A percentile compares a stretch with the other conserved stretches of the same genome.
These are phyloP conservation scores for Rissa tridactyla DNA, from an alignment of 2,113 vertebrate genomes.

Conservation along the genomic window DNA sequence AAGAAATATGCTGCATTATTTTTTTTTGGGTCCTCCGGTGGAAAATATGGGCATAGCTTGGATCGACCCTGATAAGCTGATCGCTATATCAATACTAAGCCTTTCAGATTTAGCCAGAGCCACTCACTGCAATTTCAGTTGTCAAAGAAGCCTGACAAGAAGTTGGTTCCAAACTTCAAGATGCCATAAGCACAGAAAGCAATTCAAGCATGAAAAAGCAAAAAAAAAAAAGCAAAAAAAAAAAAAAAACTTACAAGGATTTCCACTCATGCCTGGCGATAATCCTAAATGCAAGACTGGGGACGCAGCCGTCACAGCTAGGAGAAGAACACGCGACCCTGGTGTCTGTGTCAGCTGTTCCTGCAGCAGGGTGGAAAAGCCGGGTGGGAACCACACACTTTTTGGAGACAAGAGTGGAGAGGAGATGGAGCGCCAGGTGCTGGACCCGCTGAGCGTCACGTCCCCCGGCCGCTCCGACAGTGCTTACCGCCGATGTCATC, in stretches of 20 bases:
- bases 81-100: not conserved
- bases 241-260: not conserved
- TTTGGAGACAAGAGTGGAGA: not conserved
- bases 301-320: not conserved
- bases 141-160: not conserved
- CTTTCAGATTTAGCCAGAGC: not conserved
- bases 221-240: not conserved
- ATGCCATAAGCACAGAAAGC: not conserved
- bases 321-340: rapidly evolving
- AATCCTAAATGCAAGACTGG: not conserved
- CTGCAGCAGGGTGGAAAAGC: not conserved
- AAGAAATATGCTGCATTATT: not conserved
- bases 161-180: not conserved
- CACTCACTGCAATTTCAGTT: not conserved
- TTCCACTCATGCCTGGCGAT: not conserved
- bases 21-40: not conserved
- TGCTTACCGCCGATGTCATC: rapidly evolving
- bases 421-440: not conserved
- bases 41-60: not conserved
- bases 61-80: not conserved
- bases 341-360: not conserved
- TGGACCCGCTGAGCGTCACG: not conserved
- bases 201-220: not conserved
- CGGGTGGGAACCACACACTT: rapidly evolving
- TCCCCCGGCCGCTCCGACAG: rapidly evolving